Percentiles rank a stretch among this genome's conserved stretches.
Evolutionary conservation across 1,140 invertebrate species (phyloP).

Genomic region (Drosophila sp.): DNA sequence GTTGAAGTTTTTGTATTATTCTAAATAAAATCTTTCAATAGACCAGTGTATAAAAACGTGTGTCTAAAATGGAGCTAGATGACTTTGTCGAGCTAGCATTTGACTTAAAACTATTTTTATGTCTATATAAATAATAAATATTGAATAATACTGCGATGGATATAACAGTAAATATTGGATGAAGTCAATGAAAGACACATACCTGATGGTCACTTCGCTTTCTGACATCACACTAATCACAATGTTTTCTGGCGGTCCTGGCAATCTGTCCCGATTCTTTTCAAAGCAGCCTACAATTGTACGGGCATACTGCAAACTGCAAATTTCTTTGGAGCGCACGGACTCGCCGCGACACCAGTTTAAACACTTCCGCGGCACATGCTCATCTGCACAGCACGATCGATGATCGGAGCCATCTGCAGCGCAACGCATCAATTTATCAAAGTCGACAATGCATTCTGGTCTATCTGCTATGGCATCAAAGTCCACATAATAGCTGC

Average conservation of each 20-base stretch:
- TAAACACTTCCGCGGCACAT: constrained; percentile 89
- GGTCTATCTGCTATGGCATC: constrained; percentile 90
- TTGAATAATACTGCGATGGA: too few relatives aligned
- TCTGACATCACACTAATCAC: constrained; percentile 85
- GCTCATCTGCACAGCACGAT: constrained; percentile 89
- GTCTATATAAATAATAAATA: too few relatives aligned
- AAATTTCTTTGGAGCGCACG: constrained; percentile 86
- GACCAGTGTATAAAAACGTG: too few relatives aligned
- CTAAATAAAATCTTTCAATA: neutral
- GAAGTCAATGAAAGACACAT: constrained; percentile 23
- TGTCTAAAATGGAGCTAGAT: too few relatives aligned
- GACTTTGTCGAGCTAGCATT: too few relatives aligned
- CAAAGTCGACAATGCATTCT: constrained; percentile 91
- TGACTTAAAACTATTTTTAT: too few relatives aligned
- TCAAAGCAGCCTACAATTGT: constrained; percentile 92
- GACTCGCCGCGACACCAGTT: constrained; percentile 88
- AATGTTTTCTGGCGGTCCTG: constrained; percentile 90
- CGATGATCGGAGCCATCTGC: constrained; percentile 91
- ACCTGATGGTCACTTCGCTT: constrained; percentile 77
- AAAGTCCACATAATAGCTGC: constrained; percentile 91
- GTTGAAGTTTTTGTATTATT: constrained; percentile 24
- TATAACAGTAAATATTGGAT: neutral
- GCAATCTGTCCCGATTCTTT: constrained; percentile 89
- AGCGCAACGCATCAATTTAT: constrained; percentile 93
- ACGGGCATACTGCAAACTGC: constrained; percentile 88